Base-by-base conservation (phyloP, 2,113 vertebrate species). In the Calypte anna region DNA sequence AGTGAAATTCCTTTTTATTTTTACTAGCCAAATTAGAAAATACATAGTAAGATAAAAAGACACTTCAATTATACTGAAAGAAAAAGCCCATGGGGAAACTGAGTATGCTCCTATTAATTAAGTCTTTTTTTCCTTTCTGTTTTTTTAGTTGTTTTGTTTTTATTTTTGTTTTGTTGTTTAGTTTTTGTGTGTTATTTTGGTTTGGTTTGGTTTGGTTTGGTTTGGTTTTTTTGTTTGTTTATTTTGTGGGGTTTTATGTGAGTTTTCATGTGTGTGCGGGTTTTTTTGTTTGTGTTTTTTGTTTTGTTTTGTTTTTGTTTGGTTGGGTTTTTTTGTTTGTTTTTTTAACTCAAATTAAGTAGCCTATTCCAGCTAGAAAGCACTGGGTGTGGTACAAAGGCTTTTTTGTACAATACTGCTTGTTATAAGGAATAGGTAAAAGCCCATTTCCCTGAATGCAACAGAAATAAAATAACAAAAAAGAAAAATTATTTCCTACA, bases 11-110 rank as follows among this genome's bases (percentile, higher is more conserved):
- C 6, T 4, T 51, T 74, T 86, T 72, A 84, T 33, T 90, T 81
- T 90, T 84, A 79, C 59, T 76, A 93, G 15, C 6, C 21, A 93
- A 95, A 93, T 66, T 61, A 93, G 62, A 87, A 96, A 92, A 95
- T 69, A 28, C 9, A 58, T 18, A 12, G 21, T 50, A 24, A 4
- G 30, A 16, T 22, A 59, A 43, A 76, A 76, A 88, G 12, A 43
- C 21, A 55, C 28, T 70, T 43, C 59, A 48, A 66, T 53, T 55
- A 23, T n/a, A 14, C 9, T 21, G 22, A 58, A 90, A 64, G 15
- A 36, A 66, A 84, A 74, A 57, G 0, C 61, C 10, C 4, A 30
- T 3, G 3, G 10, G 3, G 8, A 62, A 67, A 58, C 7, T 31
- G 21, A 69, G 9, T 36, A 48, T 51, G 5, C 3, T 27, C 53